A percentile compares a stretch with the other conserved stretches of the same genome.
Conservation (phyloP, 2,797 vertebrate genomes). For the Etheostoma perlongum region DNA sequence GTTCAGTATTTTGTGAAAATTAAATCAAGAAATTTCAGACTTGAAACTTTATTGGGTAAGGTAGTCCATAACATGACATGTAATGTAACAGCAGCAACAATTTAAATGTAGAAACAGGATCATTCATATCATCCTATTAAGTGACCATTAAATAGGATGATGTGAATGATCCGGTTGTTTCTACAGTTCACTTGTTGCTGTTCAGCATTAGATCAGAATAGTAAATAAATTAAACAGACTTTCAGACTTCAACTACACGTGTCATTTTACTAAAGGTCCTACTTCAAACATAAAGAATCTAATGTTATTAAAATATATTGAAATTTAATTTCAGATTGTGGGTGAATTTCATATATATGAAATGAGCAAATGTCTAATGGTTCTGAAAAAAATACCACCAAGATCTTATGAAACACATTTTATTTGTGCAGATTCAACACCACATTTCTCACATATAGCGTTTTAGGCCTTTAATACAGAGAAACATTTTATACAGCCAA, state of each 20-base stretch:
- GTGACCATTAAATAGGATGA: background rate
- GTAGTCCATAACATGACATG: background rate
- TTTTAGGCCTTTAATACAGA: conserved; percentile 22
- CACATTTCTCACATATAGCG: conserved; percentile 23
- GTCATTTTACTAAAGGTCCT: background rate
- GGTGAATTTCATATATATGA: background rate
- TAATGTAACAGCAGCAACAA: too few species aligned
- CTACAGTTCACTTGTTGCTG: background rate
- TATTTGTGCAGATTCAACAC: conserved; percentile 59
- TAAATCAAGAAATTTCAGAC: background rate
- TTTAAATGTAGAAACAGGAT: too few species aligned
- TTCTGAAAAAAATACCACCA: background rate
- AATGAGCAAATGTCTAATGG: background rate
- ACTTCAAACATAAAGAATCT: background rate
- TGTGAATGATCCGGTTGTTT: background rate
- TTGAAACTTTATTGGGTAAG: background rate
- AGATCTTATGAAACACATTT: conserved; percentile 57
- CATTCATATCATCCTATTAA: too few species aligned
- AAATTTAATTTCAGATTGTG: background rate
- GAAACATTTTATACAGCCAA: conserved; percentile 29
- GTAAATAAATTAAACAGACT: too few species aligned
- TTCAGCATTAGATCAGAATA: background rate
- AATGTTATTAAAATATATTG: background rate
- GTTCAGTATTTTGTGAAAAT: conserved; percentile 6
- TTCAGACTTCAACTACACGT: background rate